Base-by-base conservation (phyloP, 2,888 invertebrate genomes). In the Patella ulyssiponensis region DNA sequence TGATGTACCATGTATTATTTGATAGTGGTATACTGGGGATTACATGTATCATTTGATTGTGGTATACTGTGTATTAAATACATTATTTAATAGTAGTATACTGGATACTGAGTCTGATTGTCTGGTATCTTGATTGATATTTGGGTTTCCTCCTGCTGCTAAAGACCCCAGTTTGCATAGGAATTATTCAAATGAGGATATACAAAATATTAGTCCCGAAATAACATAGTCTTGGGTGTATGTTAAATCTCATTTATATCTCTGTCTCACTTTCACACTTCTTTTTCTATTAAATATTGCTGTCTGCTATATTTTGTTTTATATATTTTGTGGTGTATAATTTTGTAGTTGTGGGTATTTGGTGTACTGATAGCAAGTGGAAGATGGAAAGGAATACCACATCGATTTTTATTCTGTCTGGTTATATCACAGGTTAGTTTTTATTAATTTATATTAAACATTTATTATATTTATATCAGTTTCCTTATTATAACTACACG, bases 41-140 rank as follows among this genome's bases (percentile, higher is more conserved):
- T 33, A 33, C 2, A 33, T 33, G 0, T 3, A 33, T 33, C 33
- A 33, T 33, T 33, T 33, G 33, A 33, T 33, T 3, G 33, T 33
- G 7, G 33, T 33, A 33, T 33, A 33, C 33, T 33, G 5, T 33
- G 4, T 33, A 33, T 33, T 33, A 33, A 33, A 33, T 33, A 0
- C 91, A 87, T 95, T 96, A 1, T 95, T 97, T 85, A 96, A 97
- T 87, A 93, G 97, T 72, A 96, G 97, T 84, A 95, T 97, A 72
- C 94, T 95, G 3, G 95, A 96, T 2, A 92, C 95, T 0, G 92
- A 33, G 33, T 33, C 33, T 33, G 33, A 33, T 33, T 33, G 33
- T 33, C 33, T 33, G 4, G 33, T 33, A 7, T 33, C 3, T 3
- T 27, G 3, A 27, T 27, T 2, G 27, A 27, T 5, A 33, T 4